phyloP scores from a whole-genome alignment of 2,113 vertebrate genomes.

The Cololabis saira region DNA sequence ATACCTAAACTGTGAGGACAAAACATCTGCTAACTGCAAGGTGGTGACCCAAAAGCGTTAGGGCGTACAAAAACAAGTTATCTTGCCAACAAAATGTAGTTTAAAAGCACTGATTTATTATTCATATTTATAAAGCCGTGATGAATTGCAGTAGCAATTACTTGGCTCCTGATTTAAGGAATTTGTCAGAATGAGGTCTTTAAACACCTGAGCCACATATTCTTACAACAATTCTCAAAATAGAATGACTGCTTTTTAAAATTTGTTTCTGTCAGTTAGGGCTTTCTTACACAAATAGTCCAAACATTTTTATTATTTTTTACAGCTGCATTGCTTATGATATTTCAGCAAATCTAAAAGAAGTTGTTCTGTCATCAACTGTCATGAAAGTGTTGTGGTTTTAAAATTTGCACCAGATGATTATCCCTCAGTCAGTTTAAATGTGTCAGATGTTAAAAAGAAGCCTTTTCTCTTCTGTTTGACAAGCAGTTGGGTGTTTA shows the following conservation, averaged over 20 bases:
- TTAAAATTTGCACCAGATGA: not conserved
- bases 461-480: constrained; percentile 17
- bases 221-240: too few relatives aligned
- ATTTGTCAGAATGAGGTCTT: too few relatives aligned
- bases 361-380: constrained; percentile 32
- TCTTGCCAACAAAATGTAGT: not conserved
- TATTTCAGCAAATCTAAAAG: not conserved
- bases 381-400: constrained; percentile 4
- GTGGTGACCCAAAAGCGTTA: constrained; percentile 19
- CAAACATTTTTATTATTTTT: not conserved
- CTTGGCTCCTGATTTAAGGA: too few relatives aligned
- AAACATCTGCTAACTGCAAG: constrained; percentile 10
- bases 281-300: too few relatives aligned
- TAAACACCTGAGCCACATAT: too few relatives aligned
- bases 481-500: constrained; percentile 23
- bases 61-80: not conserved
- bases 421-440: constrained; percentile 8
- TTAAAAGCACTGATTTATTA: not conserved
- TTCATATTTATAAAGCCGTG: too few relatives aligned
- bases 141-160: too few relatives aligned
- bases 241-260: too few relatives aligned
- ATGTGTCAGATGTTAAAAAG: constrained; percentile 19
- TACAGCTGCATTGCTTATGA: not conserved
- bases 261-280: too few relatives aligned
- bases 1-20: constrained; percentile 18